Base-by-base conservation (phyloP, 1,140 invertebrate genomes). In the Drosophila sechellia region DNA sequence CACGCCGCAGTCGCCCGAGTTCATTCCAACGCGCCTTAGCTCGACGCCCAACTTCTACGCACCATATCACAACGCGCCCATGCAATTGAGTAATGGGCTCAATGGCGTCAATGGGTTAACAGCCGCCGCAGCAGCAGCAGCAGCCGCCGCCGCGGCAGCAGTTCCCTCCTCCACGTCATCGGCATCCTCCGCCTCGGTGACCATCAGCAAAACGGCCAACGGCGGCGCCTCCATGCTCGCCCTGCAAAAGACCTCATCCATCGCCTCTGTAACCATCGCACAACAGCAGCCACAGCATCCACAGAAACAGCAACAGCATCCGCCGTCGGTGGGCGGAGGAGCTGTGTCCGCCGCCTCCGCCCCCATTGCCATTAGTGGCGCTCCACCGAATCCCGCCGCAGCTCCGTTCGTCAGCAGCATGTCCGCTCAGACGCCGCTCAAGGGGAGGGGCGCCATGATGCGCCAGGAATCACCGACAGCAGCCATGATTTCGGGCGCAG, bases 1-100 rank as follows among this genome's bases (percentile, higher is more conserved):
- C 69, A 92, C 92, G 40, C 91, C 92, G 45, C 92, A 93, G 74
- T 92, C 92, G 60, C 92, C 93, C 61, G 93, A 93, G 90, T 93
- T 93, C 90, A 92, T 93, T 90, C 92, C 93, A 90, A 79, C 90
- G 60, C 87, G 90, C 76, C 80, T 92, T 68, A 91, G 90, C 66
- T 91, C 91, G 74, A 90, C 91, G 34, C 77, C 90, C 25, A 92
- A 91, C 65, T 92, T 90, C 59, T 92, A 91, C 55, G 66, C 90
- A 79, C 87, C 91, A 76, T 92, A 92, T 90, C 90, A 91, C 45
- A 77, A 72, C 54, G 54, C 58, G 52, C 66, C 76, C 42, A 64
- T 78, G 66, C 76, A 77, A 78, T 50, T 89, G 69, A 90, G 70
- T 78, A 89, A 90, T 80, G 90, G 90, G 57, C 70, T 91, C 61